Conservation (phyloP, 2,888 invertebrate species). For the Balanococcus diminutus region DNA sequence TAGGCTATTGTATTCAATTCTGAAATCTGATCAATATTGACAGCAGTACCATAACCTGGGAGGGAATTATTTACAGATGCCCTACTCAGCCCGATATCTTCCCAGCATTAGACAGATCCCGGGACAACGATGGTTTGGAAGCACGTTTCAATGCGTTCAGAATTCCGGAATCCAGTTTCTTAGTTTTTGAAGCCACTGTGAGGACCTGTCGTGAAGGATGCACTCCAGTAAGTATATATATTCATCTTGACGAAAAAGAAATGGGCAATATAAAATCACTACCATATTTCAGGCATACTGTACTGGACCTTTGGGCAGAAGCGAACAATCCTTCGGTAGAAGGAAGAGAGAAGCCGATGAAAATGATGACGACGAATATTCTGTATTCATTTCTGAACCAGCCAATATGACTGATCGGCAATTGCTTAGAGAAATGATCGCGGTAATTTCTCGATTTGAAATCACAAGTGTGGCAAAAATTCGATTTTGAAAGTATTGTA, state of each 20-base stretch:
- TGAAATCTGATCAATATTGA: no score
- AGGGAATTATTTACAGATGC: constrained; percentile 69
- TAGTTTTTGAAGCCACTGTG: constrained; percentile 91
- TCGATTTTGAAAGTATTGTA: background rate
- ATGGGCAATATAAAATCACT: background rate
- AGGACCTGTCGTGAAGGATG: constrained; percentile 87
- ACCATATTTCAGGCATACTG: constrained; percentile 72
- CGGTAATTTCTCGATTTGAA: constrained; percentile 65
- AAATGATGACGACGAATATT: constrained; percentile 57
- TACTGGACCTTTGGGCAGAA: constrained; percentile 73
- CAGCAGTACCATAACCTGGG: no score
- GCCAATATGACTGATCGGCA: constrained; percentile 62
- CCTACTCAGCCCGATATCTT: constrained; percentile 91
- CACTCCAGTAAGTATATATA: constrained; percentile 70
- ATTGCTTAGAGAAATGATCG: constrained; percentile 88
- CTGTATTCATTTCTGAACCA: constrained; percentile 59
- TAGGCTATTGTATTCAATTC: constrained; percentile 62
- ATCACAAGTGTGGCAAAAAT: background rate
- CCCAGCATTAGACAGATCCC: constrained; percentile 84
- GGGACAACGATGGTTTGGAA: constrained; percentile 85
- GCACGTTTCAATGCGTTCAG: constrained; percentile 93
- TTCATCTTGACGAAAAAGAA: background rate
- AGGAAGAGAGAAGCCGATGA: constrained; percentile 67
- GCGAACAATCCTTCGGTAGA: constrained; percentile 81
- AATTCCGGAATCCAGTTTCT: constrained; percentile 90